phyloP scores from a whole-genome alignment of 2,113 vertebrate genomes.

The Henicopernis longicauda region DNA sequence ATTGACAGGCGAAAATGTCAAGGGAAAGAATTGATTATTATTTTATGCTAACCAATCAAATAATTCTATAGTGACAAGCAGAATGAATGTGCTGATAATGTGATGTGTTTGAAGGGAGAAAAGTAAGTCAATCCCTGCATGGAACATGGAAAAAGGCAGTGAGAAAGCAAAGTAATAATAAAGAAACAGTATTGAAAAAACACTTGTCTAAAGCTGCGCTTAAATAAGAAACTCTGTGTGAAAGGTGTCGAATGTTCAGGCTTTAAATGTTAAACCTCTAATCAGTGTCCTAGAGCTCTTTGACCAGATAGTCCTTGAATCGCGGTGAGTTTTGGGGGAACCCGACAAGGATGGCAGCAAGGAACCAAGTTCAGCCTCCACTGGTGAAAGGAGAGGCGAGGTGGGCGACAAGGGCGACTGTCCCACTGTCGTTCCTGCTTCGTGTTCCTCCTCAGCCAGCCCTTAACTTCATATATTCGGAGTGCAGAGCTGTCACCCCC shows the following conservation, averaged over 20 bases:
- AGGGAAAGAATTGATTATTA: neutral
- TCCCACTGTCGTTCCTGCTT: neutral
- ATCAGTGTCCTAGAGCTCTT: neutral
- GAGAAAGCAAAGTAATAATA: neutral
- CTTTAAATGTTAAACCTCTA: neutral
- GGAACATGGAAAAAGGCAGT: neutral
- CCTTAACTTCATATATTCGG: neutral
- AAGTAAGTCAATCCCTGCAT: neutral
- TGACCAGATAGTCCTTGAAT: neutral
- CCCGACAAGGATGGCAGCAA: neutral
- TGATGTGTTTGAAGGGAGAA: neutral
- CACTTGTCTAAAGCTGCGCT: neutral
- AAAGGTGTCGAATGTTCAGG: neutral
- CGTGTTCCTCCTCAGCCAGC: neutral
- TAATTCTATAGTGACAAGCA: neutral
- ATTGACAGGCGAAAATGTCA: neutral
- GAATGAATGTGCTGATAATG: neutral
- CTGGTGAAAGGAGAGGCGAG: neutral
- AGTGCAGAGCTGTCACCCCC: neutral
- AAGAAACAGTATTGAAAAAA: neutral
- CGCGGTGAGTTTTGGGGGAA: fast-evolving
- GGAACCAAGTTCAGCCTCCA: neutral
- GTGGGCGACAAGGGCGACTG: neutral
- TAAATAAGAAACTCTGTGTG: neutral
- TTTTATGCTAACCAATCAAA: neutral